Conservation (phyloP, 2,113 vertebrate species). For the Bufo gargarizans region DNA sequence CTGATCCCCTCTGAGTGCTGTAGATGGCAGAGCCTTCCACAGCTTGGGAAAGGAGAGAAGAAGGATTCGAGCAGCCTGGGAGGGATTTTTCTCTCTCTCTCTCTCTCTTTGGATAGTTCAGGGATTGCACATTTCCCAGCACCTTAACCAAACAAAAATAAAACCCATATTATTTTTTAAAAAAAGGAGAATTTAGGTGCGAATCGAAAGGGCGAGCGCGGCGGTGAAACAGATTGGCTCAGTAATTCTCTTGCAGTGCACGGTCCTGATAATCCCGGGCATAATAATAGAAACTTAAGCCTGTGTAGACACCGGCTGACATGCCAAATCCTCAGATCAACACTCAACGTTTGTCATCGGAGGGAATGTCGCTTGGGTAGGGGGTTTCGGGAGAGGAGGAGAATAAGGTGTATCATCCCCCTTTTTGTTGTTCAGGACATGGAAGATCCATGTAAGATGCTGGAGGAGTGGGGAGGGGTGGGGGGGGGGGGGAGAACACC, state of each 20-base stretch:
- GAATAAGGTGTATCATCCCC: constrained; percentile 17
- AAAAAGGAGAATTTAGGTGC: constrained; percentile 19
- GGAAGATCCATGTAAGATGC: not conserved
- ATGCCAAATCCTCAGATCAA: constrained; percentile 70
- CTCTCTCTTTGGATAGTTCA: constrained; percentile 59
- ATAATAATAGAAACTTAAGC: constrained; percentile 72
- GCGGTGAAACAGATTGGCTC: constrained; percentile 61
- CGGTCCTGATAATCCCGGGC: constrained; percentile 66
- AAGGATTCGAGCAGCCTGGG: constrained; percentile 60
- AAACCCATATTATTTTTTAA: not conserved
- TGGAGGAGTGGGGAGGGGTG: not conserved
- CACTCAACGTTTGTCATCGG: constrained; percentile 64
- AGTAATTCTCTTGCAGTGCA: constrained; percentile 62
- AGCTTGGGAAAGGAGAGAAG: constrained; percentile 44
- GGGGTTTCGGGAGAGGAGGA: constrained; percentile 42
- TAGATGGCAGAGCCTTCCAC: constrained; percentile 75
- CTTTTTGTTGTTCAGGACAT: not conserved
- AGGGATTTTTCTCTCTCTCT: constrained; percentile 63
- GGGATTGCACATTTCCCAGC: not conserved
- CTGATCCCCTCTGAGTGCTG: constrained; percentile 71
- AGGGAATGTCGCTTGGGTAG: constrained; percentile 61
- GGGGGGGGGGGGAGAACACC: not conserved
- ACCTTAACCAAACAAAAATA: not conserved
- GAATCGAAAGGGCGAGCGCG: constrained; percentile 1
- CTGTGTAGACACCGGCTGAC: constrained; percentile 65